Conservation (phyloP, 2,797 vertebrate species). For the Cheracebus regulus region DNA sequence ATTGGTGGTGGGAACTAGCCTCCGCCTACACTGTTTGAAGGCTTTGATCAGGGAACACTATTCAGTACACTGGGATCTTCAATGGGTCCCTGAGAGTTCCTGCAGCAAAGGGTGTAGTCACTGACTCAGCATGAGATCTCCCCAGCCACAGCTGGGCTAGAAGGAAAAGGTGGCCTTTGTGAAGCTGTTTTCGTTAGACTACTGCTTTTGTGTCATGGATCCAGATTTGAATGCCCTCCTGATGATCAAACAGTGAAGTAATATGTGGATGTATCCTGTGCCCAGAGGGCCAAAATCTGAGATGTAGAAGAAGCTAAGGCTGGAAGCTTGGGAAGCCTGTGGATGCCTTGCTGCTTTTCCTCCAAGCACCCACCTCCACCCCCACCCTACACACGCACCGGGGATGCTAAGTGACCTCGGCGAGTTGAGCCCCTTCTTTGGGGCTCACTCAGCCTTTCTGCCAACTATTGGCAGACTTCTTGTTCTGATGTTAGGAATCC, state of each 20-base stretch:
- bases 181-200: neutral
- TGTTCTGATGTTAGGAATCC: neutral
- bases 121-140: neutral
- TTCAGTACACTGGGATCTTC: neutral
- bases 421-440: neutral
- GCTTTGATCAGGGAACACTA: slow-evolving; percentile 39
- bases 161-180: neutral
- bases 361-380: rapidly evolving
- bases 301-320: neutral
- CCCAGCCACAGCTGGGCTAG: neutral
- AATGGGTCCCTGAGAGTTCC: neutral
- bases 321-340: neutral
- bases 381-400: rapidly evolving
- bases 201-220: neutral
- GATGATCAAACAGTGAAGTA: neutral
- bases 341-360: neutral
- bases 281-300: neutral
- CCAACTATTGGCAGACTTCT: neutral
- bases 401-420: neutral
- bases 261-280: neutral
- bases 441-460: neutral
- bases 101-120: neutral
- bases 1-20: neutral
- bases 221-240: neutral
- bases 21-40: neutral